phyloP scores from a whole-genome alignment of 2,888 invertebrate genomes.

The Gymnosoma rotundatum region DNA sequence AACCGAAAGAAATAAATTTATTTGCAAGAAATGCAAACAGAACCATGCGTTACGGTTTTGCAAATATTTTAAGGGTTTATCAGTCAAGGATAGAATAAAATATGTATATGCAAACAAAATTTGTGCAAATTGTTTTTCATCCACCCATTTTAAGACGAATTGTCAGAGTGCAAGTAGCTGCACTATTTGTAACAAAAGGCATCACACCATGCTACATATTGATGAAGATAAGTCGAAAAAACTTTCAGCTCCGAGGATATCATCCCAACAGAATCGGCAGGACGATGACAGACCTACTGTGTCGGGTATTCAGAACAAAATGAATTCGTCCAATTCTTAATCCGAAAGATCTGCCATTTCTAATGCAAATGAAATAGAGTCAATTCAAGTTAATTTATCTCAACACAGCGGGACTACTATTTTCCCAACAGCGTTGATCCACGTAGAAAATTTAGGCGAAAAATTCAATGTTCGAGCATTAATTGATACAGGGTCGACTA shows the following conservation, averaged over 20 bases:
- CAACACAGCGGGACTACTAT: too few species aligned
- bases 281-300: not conserved
- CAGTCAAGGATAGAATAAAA: not conserved
- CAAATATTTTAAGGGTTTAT: not conserved
- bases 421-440: not conserved
- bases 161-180: too few species aligned
- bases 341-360: not conserved
- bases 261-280: not conserved
- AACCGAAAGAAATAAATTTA: too few species aligned
- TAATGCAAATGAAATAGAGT: too few species aligned
- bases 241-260: not conserved
- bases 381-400: too few species aligned
- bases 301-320: not conserved
- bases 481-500: not conserved
- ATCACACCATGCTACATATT: constrained; percentile 22
- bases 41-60: not conserved
- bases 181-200: constrained; percentile 6
- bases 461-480: not conserved
- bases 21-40: not conserved
- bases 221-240: not conserved
- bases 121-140: not conserved
- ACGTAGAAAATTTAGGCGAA: not conserved
- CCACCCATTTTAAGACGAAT: too few species aligned
- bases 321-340: too few species aligned
- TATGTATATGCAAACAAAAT: not conserved